Evolutionary conservation across 1,140 invertebrate genomes (phyloP).

Genomic region (Drosophila neocordata): DNA sequence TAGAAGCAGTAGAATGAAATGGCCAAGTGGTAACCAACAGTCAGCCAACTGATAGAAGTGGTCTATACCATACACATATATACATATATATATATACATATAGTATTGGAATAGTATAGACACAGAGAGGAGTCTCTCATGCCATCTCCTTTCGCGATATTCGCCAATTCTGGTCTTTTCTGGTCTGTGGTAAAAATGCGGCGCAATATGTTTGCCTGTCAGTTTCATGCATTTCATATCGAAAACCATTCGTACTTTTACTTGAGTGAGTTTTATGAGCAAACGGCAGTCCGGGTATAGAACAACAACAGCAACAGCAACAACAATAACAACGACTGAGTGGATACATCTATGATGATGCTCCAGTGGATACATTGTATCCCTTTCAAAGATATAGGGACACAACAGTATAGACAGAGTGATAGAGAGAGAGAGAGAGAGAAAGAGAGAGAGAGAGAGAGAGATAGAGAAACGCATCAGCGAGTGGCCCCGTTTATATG

Average conservation of each 20-base stretch:
- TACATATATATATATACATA: no score
- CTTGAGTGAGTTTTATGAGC: slow-evolving; percentile 80
- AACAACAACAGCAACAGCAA: slow-evolving; percentile 17
- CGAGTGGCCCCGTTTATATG: slow-evolving; percentile 66
- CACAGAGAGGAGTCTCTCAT: no score
- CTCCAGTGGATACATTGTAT: slow-evolving; percentile 72
- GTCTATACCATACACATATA: neutral
- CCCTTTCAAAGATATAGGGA: slow-evolving; percentile 37
- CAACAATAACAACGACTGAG: slow-evolving; percentile 58
- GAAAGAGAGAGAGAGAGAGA: neutral
- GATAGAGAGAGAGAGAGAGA: neutral
- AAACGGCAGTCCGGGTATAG: slow-evolving; percentile 43
- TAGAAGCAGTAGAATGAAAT: slow-evolving; percentile 29
- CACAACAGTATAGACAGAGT: slow-evolving; percentile 14
- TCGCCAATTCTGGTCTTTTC: slow-evolving; percentile 9
- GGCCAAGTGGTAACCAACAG: slow-evolving; percentile 72
- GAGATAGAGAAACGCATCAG: slow-evolving; percentile 34
- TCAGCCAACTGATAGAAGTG: slow-evolving; percentile 59
- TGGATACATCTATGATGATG: slow-evolving; percentile 75
- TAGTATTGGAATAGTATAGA: neutral
- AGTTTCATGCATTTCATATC: slow-evolving; percentile 81
- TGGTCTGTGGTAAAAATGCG: slow-evolving; percentile 48
- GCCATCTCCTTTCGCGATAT: neutral
- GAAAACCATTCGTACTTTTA: slow-evolving; percentile 81
- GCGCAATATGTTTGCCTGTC: slow-evolving; percentile 78